Evolutionary conservation across 2,797 vertebrate species (phyloP).

Genomic region (Clarias fuscus): DNA sequence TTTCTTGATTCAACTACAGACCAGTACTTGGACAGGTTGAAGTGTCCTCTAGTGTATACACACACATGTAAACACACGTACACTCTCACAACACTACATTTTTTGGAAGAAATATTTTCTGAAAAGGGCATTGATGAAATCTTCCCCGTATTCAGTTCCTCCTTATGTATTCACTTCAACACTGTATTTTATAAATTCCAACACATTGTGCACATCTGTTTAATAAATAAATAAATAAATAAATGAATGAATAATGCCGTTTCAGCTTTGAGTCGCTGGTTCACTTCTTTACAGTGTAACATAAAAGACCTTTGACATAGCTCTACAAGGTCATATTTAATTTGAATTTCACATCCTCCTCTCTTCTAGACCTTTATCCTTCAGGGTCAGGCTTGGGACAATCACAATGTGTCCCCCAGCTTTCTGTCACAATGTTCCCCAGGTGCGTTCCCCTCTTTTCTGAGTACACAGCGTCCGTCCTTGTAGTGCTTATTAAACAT

Average conservation of each 20-base stretch:
- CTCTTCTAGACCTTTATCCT: slow-evolving; percentile 23
- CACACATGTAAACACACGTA: slow-evolving; percentile 28
- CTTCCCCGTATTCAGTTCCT: slow-evolving; percentile 3
- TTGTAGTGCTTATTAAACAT: slow-evolving; percentile 54
- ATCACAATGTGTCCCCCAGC: slow-evolving; percentile 22
- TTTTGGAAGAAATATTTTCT: slow-evolving; percentile 19
- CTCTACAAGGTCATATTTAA: slow-evolving; percentile 29
- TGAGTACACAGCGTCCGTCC: slow-evolving; percentile 27
- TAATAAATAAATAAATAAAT: background rate
- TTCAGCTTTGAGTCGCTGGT: slow-evolving; percentile 2
- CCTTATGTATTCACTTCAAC: background rate
- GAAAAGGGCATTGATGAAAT: slow-evolving; percentile 19
- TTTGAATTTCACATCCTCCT: slow-evolving; percentile 29
- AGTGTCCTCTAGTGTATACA: slow-evolving; percentile 54
- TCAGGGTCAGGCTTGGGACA: slow-evolving; percentile 32
- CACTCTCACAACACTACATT: background rate
- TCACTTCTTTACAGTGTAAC: background rate
- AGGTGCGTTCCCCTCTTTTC: slow-evolving; percentile 13
- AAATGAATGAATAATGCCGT: background rate
- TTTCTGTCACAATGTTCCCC: slow-evolving; percentile 19
- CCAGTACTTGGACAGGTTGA: slow-evolving; percentile 66
- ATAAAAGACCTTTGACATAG: slow-evolving; percentile 40
- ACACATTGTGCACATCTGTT: background rate
- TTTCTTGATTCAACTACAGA: slow-evolving; percentile 70
- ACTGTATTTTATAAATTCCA: slow-evolving; percentile 11